Conservation (phyloP, 2,797 vertebrate genomes). For the Knipowitschia caucasica region DNA sequence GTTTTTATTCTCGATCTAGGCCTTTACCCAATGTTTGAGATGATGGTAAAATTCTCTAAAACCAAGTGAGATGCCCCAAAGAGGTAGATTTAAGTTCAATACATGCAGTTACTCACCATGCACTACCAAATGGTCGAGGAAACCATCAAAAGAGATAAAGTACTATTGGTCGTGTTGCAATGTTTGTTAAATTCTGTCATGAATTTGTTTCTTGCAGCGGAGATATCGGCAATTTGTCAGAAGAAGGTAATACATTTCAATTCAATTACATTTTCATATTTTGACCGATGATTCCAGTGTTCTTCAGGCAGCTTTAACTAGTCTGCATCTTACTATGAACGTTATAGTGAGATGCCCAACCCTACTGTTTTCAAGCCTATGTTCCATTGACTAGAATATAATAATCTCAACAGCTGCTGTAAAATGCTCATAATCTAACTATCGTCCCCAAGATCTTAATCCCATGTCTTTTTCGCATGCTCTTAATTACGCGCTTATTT, state of each 20-base stretch:
- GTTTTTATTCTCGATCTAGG: too few species aligned
- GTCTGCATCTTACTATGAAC: too few species aligned
- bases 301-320: too few species aligned
- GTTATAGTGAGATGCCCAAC: too few species aligned
- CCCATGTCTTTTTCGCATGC: constrained; percentile 9
- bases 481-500: background rate
- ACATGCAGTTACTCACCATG: too few species aligned
- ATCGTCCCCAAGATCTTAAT: background rate
- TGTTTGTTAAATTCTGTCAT: constrained; percentile 32
- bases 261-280: background rate
- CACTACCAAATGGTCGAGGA: too few species aligned
- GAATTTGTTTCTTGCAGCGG: constrained; percentile 88
- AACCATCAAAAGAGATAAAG: too few species aligned
- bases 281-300: background rate
- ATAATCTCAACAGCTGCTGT: constrained; percentile 18
- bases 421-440: constrained; percentile 22
- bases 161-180: background rate
- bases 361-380: too few species aligned
- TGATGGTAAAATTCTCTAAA: too few species aligned
- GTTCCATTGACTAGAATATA: background rate
- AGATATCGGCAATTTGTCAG: constrained; percentile 99
- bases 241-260: constrained; percentile 88
- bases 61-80: too few species aligned
- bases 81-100: too few species aligned
- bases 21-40: too few species aligned